These are phyloP conservation scores for Pitta sordida DNA, from an alignment of 2,113 vertebrate species.

Conservation along the genomic window DNA sequence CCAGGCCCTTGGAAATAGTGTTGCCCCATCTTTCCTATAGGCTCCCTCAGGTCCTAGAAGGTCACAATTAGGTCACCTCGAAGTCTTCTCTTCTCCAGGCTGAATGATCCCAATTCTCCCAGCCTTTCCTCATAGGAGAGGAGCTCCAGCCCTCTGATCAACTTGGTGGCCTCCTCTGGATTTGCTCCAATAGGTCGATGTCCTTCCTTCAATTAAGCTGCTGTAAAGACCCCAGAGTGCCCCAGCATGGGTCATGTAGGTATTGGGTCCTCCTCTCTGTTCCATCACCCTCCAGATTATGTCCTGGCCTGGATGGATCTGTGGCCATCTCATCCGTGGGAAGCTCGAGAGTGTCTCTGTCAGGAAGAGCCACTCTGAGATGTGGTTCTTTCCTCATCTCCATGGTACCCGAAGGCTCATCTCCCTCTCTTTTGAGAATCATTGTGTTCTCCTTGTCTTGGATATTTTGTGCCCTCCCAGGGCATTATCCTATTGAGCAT, in stretches of 20 bases:
- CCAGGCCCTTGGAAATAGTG: not conserved
- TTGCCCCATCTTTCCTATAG: not conserved
- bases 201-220: not conserved
- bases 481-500: not conserved
- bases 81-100: not conserved
- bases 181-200: not conserved
- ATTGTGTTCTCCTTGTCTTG: not conserved
- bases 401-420: too few relatives aligned
- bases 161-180: not conserved
- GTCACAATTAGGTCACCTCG: not conserved
- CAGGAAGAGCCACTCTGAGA: not conserved
- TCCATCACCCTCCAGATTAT: not conserved
- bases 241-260: fast-evolving
- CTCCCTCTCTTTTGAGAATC: not conserved
- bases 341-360: not conserved
- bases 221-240: not conserved
- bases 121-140: not conserved
- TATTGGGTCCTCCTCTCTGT: not conserved
- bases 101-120: not conserved
- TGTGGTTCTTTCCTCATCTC: not conserved
- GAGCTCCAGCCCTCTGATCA: not conserved
- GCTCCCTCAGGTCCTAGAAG: not conserved
- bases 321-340: not conserved
- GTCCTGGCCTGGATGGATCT: not conserved
- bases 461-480: not conserved